These are phyloP conservation scores for Lamellibrachia satsuma DNA, from an alignment of 2,888 invertebrate species.

Conservation along the genomic window DNA sequence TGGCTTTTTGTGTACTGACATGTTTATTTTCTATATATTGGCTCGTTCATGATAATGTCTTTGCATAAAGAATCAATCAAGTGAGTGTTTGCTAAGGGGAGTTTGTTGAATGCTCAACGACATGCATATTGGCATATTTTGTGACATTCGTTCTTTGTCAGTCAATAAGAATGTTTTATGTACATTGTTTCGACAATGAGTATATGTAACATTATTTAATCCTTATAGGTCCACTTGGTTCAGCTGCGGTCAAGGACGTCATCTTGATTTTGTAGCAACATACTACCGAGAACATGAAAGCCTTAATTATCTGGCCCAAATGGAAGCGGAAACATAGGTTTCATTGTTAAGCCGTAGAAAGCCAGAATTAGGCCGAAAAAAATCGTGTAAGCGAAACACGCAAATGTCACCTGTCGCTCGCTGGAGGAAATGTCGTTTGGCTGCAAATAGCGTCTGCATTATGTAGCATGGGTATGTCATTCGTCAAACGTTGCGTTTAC, in stretches of 20 bases:
- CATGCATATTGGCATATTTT: no score
- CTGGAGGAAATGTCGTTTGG: not conserved
- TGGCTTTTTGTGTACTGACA: not conserved
- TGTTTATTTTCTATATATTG: not conserved
- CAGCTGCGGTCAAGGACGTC: not conserved
- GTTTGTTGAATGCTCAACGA: no score
- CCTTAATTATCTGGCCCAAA: not conserved
- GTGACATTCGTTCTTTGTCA: not conserved
- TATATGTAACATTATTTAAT: not conserved
- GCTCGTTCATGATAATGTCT: not conserved
- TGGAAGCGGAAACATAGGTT: not conserved
- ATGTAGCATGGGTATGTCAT: not conserved
- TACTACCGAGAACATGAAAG: not conserved
- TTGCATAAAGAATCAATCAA: not conserved
- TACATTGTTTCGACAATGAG: not conserved
- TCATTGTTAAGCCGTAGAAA: not conserved
- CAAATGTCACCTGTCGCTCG: not conserved
- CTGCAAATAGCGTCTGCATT: not conserved
- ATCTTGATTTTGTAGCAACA: not conserved
- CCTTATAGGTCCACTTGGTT: not conserved
- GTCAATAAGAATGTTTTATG: not conserved
- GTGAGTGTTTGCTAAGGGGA: no score
- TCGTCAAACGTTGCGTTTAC: not conserved
- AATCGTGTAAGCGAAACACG: not conserved
- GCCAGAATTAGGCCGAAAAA: not conserved